A percentile compares a stretch with the other conserved stretches of the same genome.
These are phyloP conservation scores for Thunnus thynnus DNA, from an alignment of 2,113 vertebrate genomes.

Conservation along the genomic window DNA sequence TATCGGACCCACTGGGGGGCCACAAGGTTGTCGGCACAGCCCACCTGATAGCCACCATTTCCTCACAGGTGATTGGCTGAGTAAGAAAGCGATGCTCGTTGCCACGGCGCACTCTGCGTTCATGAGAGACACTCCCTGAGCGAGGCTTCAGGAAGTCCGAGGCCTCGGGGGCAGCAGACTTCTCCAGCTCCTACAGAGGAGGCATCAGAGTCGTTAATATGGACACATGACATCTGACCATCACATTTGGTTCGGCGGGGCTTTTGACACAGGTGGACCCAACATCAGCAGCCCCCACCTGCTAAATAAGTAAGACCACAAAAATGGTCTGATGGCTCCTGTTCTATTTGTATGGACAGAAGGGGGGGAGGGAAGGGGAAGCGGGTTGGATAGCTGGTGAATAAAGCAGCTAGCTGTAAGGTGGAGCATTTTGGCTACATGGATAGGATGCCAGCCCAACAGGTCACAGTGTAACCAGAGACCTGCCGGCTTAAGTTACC, in stretches of 20 bases:
- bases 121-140: constrained; percentile 61
- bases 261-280: neutral
- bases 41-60: constrained; percentile 81
- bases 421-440: constrained; percentile 46
- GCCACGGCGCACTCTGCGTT: constrained; percentile 76
- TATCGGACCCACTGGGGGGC: neutral
- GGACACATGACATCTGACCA: neutral
- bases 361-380: neutral
- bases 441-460: constrained; percentile 57
- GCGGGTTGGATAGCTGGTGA: constrained; percentile 47
- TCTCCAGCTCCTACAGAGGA: constrained; percentile 84
- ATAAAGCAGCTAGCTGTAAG: constrained; percentile 60
- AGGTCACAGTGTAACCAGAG: constrained; percentile 78
- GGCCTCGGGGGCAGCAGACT: constrained; percentile 73
- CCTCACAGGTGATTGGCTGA: constrained; percentile 84
- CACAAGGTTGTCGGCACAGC: neutral
- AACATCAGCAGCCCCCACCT: neutral
- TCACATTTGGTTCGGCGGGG: neutral
- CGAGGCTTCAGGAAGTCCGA: constrained; percentile 80
- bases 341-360: constrained; percentile 53
- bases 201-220: neutral
- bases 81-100: constrained; percentile 81
- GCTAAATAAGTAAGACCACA: constrained; percentile 36
- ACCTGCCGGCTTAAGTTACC: constrained; percentile 74
- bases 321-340: constrained; percentile 41